Conservation (phyloP, 1,140 invertebrate species). For the Apolygus lucorum region DNA sequence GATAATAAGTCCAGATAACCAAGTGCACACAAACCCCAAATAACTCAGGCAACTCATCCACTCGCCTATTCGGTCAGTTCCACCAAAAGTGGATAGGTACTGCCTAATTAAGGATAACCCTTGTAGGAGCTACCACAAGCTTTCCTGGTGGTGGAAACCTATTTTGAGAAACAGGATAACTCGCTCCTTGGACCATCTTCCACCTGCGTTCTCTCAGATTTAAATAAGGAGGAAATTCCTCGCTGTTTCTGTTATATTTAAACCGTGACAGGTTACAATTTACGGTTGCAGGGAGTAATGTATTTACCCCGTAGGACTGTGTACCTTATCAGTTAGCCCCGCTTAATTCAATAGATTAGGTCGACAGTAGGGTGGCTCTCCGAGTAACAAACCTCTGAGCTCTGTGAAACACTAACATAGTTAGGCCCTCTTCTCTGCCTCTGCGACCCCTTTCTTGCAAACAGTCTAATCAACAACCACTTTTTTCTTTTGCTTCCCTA, state of each 20-base stretch:
- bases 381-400: slow-evolving; percentile 10
- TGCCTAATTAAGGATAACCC: too few species aligned
- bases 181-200: too few species aligned
- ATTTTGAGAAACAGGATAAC: too few species aligned
- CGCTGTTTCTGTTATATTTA: background rate
- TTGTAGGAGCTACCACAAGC: too few species aligned
- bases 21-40: too few species aligned
- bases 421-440: background rate
- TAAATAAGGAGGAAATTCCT: too few species aligned
- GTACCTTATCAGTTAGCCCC: slow-evolving; percentile 7
- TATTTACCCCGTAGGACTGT: slow-evolving; percentile 2
- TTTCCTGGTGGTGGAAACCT: too few species aligned
- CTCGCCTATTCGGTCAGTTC: too few species aligned
- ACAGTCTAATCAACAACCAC: background rate
- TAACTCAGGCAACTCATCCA: too few species aligned
- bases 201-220: too few species aligned
- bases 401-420: slow-evolving; percentile 10
- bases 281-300: background rate
- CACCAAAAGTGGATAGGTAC: too few species aligned
- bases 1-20: too few species aligned
- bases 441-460: background rate
- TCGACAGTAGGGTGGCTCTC: background rate
- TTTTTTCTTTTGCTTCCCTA: background rate
- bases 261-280: slow-evolving; percentile 1
- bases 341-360: slow-evolving; percentile 9